A percentile compares a stretch with the other conserved stretches of the same genome.
These are phyloP conservation scores for Calliopum simillimum DNA, from an alignment of 2,888 invertebrate genomes.

Conservation along the genomic window DNA sequence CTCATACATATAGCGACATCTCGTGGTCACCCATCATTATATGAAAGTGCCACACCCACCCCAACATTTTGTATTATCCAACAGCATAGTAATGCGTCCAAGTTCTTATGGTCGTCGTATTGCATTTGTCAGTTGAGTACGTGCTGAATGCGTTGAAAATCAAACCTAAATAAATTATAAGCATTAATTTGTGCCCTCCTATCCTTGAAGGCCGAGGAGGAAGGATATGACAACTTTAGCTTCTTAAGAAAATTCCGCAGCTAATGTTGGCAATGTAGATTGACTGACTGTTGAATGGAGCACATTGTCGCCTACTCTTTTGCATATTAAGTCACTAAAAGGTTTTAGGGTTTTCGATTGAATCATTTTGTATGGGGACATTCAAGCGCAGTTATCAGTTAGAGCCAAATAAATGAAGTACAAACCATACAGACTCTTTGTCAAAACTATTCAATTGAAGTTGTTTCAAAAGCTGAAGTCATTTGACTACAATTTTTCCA, in stretches of 20 bases:
- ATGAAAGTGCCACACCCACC: slow-evolving; percentile 10
- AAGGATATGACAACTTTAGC: not conserved
- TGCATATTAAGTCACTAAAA: no score
- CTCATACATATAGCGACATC: slow-evolving; percentile 6
- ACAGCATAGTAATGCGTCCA: not conserved
- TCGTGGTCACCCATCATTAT: slow-evolving; percentile 35
- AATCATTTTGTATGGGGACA: no score
- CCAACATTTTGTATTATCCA: not conserved
- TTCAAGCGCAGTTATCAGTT: no score
- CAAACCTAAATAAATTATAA: slow-evolving; percentile 38
- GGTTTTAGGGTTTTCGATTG: no score
- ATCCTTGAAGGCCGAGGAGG: not conserved
- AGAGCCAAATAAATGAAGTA: no score
- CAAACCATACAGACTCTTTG: no score
- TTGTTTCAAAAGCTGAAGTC: no score
- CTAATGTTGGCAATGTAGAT: no score
- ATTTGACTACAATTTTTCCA: no score
- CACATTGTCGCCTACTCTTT: no score
- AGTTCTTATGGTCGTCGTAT: not conserved
- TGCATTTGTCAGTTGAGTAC: slow-evolving; percentile 24
- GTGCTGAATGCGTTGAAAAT: slow-evolving; percentile 27
- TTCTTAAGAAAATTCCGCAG: not conserved
- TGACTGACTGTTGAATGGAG: no score
- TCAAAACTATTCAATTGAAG: no score
- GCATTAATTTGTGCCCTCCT: slow-evolving; percentile 24